Percentiles rank a stretch among this genome's conserved stretches.
Conservation (phyloP, 2,797 vertebrate genomes). For the Cercopithecus neglectus region DNA sequence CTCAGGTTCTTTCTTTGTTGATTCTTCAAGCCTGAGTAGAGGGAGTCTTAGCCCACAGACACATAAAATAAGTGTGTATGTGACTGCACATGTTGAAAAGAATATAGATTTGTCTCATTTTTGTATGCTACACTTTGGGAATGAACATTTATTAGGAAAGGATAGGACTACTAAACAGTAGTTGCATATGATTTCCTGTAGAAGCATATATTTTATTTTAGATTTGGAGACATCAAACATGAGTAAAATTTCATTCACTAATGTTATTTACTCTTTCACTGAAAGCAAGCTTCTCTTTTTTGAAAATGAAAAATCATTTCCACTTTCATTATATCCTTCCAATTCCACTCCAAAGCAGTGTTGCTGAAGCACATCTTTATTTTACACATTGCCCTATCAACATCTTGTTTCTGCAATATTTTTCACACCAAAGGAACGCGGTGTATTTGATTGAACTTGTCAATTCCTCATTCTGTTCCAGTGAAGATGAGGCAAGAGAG, state of each 20-base stretch:
- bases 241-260: slow-evolving; percentile 4
- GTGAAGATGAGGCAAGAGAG: slow-evolving; percentile 16
- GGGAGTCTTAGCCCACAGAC: background rate
- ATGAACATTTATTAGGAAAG: slow-evolving; percentile 20
- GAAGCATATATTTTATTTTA: slow-evolving; percentile 6
- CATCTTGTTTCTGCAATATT: background rate
- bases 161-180: background rate
- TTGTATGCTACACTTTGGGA: background rate
- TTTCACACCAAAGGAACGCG: background rate
- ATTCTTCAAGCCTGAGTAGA: background rate
- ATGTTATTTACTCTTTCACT: background rate
- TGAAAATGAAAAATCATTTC: slow-evolving; percentile 6
- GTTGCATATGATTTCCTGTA: background rate
- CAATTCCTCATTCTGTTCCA: background rate
- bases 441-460: background rate
- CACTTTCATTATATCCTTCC: background rate
- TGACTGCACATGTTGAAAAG: background rate
- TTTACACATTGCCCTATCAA: background rate
- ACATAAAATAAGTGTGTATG: background rate
- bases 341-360: background rate
- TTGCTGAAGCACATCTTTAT: background rate
- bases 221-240: background rate
- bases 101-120: background rate
- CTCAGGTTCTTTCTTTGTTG: background rate
- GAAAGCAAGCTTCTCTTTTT: background rate